Evolutionary conservation across 2,888 invertebrate genomes (phyloP).

Genomic region (Agrotis clavis): DNA sequence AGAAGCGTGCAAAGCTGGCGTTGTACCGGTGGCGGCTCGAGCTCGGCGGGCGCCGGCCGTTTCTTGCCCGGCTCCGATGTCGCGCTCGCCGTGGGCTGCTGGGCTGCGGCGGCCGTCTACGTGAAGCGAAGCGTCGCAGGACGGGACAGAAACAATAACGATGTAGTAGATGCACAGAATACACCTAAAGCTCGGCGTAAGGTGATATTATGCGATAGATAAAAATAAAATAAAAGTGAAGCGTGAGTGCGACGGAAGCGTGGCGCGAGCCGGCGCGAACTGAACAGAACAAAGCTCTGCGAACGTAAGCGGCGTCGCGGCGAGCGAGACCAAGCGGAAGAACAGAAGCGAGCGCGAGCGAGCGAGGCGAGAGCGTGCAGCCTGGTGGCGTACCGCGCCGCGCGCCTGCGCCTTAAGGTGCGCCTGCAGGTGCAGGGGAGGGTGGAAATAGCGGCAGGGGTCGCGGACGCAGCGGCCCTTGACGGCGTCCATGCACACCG

Average conservation of each 20-base stretch:
- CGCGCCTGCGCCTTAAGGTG: constrained; percentile 99
- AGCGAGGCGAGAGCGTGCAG: constrained; percentile 90
- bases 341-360: constrained; percentile 89
- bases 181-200: constrained; percentile 91
- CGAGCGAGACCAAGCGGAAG: constrained; percentile 89
- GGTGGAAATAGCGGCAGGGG: constrained; percentile 99
- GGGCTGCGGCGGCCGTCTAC: constrained; percentile 90
- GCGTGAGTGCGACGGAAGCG: constrained; percentile 92
- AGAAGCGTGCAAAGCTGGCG: constrained; percentile 93
- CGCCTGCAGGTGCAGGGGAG: constrained; percentile 99
- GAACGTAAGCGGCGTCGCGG: constrained; percentile 90
- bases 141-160: constrained; percentile 91
- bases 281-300: constrained; percentile 89
- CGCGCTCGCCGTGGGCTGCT: constrained; percentile 93
- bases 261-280: constrained; percentile 88
- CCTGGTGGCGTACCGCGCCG: constrained; percentile 96
- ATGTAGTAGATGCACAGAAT: constrained; percentile 91
- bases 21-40: constrained; percentile 97
- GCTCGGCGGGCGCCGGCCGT: constrained; percentile 94
- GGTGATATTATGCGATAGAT: constrained; percentile 90
- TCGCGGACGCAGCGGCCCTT: constrained; percentile 99
- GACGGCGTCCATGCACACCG: constrained; percentile 99
- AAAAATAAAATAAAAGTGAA: constrained; percentile 89
- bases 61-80: constrained; percentile 97
- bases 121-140: constrained; percentile 91